phyloP scores from a whole-genome alignment of 1,140 invertebrate genomes.

The Camponotus pennsylvanicus region DNA sequence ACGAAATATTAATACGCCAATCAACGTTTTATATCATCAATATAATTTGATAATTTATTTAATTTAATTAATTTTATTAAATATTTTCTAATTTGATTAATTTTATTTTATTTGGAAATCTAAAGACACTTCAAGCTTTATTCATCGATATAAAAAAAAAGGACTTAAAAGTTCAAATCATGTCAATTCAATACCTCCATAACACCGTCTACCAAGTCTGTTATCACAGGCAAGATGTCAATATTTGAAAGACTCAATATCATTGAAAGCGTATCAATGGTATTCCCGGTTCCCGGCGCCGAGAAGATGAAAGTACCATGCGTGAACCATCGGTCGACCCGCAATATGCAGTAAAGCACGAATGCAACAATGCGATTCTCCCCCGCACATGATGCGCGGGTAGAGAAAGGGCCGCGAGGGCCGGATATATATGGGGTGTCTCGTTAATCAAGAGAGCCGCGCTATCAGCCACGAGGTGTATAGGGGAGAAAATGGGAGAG shows the following conservation, averaged over 20 bases:
- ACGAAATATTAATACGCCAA: not conserved
- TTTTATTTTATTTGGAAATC: too few species aligned
- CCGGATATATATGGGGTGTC: slow-evolving; percentile 78
- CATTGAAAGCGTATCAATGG: slow-evolving; percentile 33
- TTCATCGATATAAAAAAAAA: too few species aligned
- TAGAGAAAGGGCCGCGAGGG: not conserved
- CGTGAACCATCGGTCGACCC: not conserved
- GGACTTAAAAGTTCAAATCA: not conserved
- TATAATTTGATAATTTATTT: not conserved
- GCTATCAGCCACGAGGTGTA: slow-evolving; percentile 77
- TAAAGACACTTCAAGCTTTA: too few species aligned
- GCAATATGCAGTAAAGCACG: slow-evolving; percentile 83
- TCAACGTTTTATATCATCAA: too few species aligned
- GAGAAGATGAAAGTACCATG: slow-evolving; percentile 30
- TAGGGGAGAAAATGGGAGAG: slow-evolving; percentile 68
- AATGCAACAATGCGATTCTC: slow-evolving; percentile 77
- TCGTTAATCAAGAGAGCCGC: slow-evolving; percentile 81
- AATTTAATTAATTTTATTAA: not conserved
- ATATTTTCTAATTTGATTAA: too few species aligned
- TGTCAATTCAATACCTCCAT: not conserved
- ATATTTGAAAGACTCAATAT: not conserved
- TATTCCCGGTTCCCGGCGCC: not conserved
- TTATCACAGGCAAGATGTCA: slow-evolving; percentile 6
- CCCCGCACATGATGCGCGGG: slow-evolving; percentile 4
- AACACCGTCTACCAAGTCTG: not conserved